phyloP scores from a whole-genome alignment of 2,888 invertebrate genomes.

The Matsumyia berberina region DNA sequence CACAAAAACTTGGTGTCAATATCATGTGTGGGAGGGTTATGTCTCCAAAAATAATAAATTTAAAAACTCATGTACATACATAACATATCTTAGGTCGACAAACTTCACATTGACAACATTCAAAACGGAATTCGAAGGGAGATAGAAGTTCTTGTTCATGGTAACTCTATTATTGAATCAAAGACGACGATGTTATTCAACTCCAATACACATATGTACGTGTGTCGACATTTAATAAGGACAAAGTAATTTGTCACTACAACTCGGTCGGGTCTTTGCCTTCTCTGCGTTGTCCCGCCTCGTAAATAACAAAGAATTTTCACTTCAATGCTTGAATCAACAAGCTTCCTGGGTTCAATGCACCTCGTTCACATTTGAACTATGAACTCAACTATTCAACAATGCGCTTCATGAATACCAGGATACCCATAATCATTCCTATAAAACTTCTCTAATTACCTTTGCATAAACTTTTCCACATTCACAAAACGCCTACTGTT shows the following conservation, averaged over 20 bases:
- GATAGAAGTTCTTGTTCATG: too few species aligned
- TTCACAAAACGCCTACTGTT: conserved; percentile 79
- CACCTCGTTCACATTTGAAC: conserved; percentile 7
- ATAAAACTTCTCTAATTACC: conserved; percentile 78
- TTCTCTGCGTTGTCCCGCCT: not conserved
- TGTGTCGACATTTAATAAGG: not conserved
- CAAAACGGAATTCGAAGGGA: too few species aligned
- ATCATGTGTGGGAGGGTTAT: too few species aligned
- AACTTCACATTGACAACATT: too few species aligned
- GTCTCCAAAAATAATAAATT: too few species aligned
- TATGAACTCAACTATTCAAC: conserved; percentile 51
- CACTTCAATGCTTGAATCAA: conserved; percentile 14
- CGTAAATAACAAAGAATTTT: not conserved
- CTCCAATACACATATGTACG: too few species aligned
- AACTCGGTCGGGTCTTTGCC: not conserved
- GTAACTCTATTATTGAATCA: too few species aligned
- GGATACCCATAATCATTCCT: conserved; percentile 7
- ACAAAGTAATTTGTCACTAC: not conserved
- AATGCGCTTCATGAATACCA: conserved; percentile 5
- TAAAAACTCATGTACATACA: too few species aligned
- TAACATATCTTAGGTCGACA: too few species aligned
- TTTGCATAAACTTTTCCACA: conserved; percentile 80
- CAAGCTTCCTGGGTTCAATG: conserved; percentile 39
- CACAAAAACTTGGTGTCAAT: too few species aligned
- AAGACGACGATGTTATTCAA: too few species aligned